phyloP scores from a whole-genome alignment of 37 sponge, comb jelly and placozoan genomes.

The Halichondria panicea region DNA sequence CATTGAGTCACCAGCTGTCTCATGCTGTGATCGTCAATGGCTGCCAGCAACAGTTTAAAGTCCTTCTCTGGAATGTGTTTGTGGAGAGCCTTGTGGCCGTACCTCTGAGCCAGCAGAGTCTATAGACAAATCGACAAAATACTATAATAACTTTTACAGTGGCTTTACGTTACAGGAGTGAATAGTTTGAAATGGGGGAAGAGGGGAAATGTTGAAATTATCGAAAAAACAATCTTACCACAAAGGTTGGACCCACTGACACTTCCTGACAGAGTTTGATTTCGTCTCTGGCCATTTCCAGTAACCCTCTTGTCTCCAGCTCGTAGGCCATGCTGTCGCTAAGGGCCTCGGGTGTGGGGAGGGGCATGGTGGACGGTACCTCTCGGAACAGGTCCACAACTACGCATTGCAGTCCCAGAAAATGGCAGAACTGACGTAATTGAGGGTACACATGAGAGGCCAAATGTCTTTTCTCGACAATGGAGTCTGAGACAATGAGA shows the following conservation, averaged over 20 bases:
- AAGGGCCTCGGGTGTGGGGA: background rate
- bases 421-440: constrained; percentile 44
- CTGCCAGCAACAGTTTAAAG: constrained; percentile 39
- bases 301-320: constrained; percentile 32
- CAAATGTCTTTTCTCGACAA: constrained; percentile 34
- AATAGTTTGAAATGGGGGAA: background rate
- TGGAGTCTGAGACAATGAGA: constrained; percentile 33
- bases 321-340: constrained; percentile 6
- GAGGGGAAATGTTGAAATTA: background rate
- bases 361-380: background rate
- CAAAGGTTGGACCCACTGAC: constrained; percentile 73
- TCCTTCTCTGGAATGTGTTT: constrained; percentile 44
- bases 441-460: constrained; percentile 35
- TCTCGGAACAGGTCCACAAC: constrained; percentile 55
- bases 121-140: constrained; percentile 3
- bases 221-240: constrained; percentile 39
- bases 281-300: constrained; percentile 46
- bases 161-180: too few relatives aligned
- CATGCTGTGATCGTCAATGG: constrained; percentile 46
- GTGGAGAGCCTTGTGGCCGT: constrained; percentile 63
- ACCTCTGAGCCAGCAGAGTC: constrained; percentile 74
- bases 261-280: constrained; percentile 62
- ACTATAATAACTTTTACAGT: too few relatives aligned
- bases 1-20: constrained; percentile 43
- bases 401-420: constrained; percentile 72